These are phyloP conservation scores for Lycophotia porphyrea DNA, from an alignment of 2,888 invertebrate genomes.

Conservation along the genomic window DNA sequence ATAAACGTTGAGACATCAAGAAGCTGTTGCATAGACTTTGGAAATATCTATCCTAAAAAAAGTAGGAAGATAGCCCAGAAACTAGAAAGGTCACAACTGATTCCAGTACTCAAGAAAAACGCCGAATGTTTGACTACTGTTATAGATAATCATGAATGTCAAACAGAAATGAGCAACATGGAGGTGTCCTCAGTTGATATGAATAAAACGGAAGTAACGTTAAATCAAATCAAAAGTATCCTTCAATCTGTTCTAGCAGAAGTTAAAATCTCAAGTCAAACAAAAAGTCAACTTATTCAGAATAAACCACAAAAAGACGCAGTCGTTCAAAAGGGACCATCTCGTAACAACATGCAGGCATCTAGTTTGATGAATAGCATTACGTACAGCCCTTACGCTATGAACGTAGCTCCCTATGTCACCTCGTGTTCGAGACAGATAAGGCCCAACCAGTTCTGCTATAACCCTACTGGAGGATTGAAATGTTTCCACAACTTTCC, in stretches of 20 bases:
- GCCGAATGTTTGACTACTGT: slow-evolving; percentile 72
- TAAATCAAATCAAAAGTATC: slow-evolving; percentile 84
- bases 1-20: slow-evolving; percentile 65
- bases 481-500: slow-evolving; percentile 81
- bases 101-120: slow-evolving; percentile 63
- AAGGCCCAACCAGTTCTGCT: slow-evolving; percentile 65
- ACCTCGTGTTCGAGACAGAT: slow-evolving; percentile 75
- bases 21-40: slow-evolving; percentile 75
- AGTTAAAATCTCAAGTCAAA: slow-evolving; percentile 79
- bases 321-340: slow-evolving; percentile 78
- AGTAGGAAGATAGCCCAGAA: slow-evolving; percentile 40
- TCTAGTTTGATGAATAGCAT: slow-evolving; percentile 79
- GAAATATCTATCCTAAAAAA: slow-evolving; percentile 74
- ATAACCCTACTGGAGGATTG: slow-evolving; percentile 65
- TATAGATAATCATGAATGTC: slow-evolving; percentile 73
- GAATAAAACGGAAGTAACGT: slow-evolving; percentile 80
- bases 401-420: slow-evolving; percentile 73
- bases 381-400: slow-evolving; percentile 78
- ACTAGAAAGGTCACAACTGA: slow-evolving; percentile 44
- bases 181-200: slow-evolving; percentile 65
- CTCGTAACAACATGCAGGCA: slow-evolving; percentile 73
- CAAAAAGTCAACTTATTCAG: slow-evolving; percentile 58
- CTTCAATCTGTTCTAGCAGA: slow-evolving; percentile 82
- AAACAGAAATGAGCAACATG: slow-evolving; percentile 67
- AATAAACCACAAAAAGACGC: slow-evolving; percentile 78